A percentile compares a stretch with the other conserved stretches of the same genome.
phyloP scores from a whole-genome alignment of 2,797 vertebrate species.

The Paedocypris micromegethes region DNA sequence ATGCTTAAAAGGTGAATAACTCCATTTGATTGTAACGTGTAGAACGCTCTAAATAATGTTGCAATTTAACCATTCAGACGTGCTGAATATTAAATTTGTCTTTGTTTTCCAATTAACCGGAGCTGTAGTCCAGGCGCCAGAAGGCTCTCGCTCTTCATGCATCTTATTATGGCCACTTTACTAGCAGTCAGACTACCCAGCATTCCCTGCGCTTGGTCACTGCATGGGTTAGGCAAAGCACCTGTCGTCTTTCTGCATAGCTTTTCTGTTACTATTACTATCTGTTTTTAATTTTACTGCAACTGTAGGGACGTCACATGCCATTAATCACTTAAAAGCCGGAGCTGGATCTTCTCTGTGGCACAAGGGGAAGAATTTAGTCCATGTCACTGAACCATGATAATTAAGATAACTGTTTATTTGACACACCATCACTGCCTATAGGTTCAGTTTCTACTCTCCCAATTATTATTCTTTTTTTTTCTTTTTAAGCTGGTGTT shows the following conservation, averaged over 20 bases:
- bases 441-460: slow-evolving; percentile 14
- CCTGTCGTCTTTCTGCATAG: slow-evolving; percentile 16
- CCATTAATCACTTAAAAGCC: slow-evolving; percentile 19
- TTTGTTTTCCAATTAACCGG: slow-evolving; percentile 24
- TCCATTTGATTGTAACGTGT: no score
- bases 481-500: slow-evolving; percentile 33
- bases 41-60: no score
- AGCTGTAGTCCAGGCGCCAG: slow-evolving; percentile 20
- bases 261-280: not conserved
- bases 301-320: slow-evolving; percentile 29
- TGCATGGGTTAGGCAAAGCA: not conserved
- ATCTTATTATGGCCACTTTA: slow-evolving; percentile 43
- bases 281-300: slow-evolving; percentile 21
- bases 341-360: slow-evolving; percentile 25
- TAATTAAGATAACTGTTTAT: slow-evolving; percentile 7
- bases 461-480: slow-evolving; percentile 6
- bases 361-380: slow-evolving; percentile 19
- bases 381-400: slow-evolving; percentile 14
- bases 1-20: no score
- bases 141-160: slow-evolving; percentile 21
- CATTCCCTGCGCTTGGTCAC: slow-evolving; percentile 15
- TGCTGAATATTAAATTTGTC: no score
- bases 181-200: slow-evolving; percentile 24
- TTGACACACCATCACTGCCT: slow-evolving; percentile 9
- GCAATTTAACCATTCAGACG: no score